Conservation (phyloP, 2,888 invertebrate species). For the Athrips mouffetella region DNA sequence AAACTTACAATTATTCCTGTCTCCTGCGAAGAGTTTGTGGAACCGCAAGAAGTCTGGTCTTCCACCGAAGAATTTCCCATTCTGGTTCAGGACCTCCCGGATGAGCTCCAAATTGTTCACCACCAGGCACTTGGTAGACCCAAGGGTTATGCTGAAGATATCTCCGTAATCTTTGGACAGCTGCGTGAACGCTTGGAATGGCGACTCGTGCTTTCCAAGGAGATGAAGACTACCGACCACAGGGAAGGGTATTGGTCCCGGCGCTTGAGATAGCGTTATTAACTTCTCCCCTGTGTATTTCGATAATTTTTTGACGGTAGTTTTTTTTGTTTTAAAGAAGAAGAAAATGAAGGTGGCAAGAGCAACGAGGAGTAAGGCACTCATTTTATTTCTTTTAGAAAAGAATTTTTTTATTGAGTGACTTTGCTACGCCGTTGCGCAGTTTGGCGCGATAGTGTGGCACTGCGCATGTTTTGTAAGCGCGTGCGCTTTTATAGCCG, state of each 20-base stretch:
- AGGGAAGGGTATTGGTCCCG: slow-evolving; percentile 83
- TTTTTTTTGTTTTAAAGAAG: slow-evolving; percentile 44
- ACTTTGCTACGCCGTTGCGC: slow-evolving; percentile 37
- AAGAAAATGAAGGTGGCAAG: slow-evolving; percentile 49
- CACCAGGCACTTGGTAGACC: slow-evolving; percentile 83
- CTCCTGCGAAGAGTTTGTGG: slow-evolving; percentile 89
- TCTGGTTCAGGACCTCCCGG: slow-evolving; percentile 86
- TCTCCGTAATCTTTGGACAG: slow-evolving; percentile 84
- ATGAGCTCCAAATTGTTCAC: slow-evolving; percentile 86
- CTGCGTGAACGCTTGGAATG: slow-evolving; percentile 85
- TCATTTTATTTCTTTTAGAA: slow-evolving; percentile 62
- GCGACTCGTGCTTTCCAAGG: slow-evolving; percentile 80
- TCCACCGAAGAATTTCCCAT: slow-evolving; percentile 89
- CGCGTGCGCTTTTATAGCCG: background rate
- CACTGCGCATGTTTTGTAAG: slow-evolving; percentile 32
- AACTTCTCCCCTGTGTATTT: slow-evolving; percentile 42
- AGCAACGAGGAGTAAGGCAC: slow-evolving; percentile 53
- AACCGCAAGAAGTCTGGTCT: slow-evolving; percentile 89
- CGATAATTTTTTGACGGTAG: slow-evolving; percentile 36
- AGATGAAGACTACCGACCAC: slow-evolving; percentile 85
- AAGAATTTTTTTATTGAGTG: slow-evolving; percentile 57
- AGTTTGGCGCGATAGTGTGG: slow-evolving; percentile 44
- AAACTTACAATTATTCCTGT: slow-evolving; percentile 91
- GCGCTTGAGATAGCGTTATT: slow-evolving; percentile 63
- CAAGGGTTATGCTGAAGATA: slow-evolving; percentile 83